Percentiles rank a stretch among this genome's conserved stretches.
Evolutionary conservation across 2,888 invertebrate species (phyloP).

Genomic region (Lasioglossum leucozonium): DNA sequence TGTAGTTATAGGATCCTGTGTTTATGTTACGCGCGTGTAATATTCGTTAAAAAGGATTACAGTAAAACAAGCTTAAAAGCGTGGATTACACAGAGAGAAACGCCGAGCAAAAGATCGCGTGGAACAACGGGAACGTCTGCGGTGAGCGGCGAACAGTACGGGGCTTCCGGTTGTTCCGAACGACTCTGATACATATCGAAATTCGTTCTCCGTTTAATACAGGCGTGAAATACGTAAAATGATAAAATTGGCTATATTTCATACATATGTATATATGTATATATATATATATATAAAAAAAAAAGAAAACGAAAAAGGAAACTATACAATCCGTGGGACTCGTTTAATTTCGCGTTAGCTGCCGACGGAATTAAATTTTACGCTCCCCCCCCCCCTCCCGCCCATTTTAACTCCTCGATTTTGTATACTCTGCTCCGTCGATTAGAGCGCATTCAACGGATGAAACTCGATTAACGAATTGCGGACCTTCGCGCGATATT

Average conservation of each 20-base stretch:
- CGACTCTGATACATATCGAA: slow-evolving; percentile 20
- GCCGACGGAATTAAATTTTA: slow-evolving; percentile 72
- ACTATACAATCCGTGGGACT: slow-evolving; percentile 78
- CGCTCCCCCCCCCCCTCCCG: neutral
- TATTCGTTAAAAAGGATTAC: slow-evolving; percentile 78
- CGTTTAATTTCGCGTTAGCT: slow-evolving; percentile 73
- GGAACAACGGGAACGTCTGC: slow-evolving; percentile 34
- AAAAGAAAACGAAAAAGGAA: slow-evolving; percentile 63
- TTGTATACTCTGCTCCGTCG: slow-evolving; percentile 30
- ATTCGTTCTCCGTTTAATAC: slow-evolving; percentile 64
- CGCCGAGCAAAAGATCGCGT: slow-evolving; percentile 31
- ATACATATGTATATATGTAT: slow-evolving; percentile 66
- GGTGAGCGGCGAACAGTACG: neutral
- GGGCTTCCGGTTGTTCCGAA: slow-evolving; percentile 26
- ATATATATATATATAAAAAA: slow-evolving; percentile 23
- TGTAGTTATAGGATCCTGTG: slow-evolving; percentile 78
- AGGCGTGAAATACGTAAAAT: slow-evolving; percentile 74
- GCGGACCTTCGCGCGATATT: neutral
- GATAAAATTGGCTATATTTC: slow-evolving; percentile 77
- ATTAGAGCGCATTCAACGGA: slow-evolving; percentile 47
- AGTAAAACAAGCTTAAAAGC: slow-evolving; percentile 76
- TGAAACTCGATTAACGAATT: slow-evolving; percentile 16
- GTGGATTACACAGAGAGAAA: slow-evolving; percentile 66
- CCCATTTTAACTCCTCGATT: neutral
- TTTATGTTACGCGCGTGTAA: slow-evolving; percentile 75